A percentile compares a stretch with the other conserved stretches of the same genome.
Evolutionary conservation across 2,113 vertebrate genomes (phyloP).

Genomic region (Poecilia latipinna): DNA sequence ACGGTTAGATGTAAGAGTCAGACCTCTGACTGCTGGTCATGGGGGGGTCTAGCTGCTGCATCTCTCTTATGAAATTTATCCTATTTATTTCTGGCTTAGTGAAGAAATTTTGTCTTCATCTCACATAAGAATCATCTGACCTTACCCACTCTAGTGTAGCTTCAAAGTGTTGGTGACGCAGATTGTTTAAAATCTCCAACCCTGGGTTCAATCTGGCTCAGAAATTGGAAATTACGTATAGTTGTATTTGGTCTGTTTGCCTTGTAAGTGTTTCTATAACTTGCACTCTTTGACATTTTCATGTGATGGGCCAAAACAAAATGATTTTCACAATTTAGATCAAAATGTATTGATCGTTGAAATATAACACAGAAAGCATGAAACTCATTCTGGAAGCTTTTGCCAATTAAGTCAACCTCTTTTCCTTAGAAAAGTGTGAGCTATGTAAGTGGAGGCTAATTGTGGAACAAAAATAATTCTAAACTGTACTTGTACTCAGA

Average conservation of each 20-base stretch:
- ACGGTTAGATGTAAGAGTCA: neutral
- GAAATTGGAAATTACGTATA: neutral
- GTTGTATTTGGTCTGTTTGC: neutral
- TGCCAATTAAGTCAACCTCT: no score
- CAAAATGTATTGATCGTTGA: no score
- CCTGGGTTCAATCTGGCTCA: neutral
- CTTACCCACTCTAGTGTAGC: constrained; percentile 46
- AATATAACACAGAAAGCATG: no score
- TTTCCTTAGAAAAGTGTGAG: no score
- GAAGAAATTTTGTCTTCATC: constrained; percentile 25
- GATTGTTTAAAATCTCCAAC: constrained; percentile 5
- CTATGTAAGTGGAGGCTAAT: no score
- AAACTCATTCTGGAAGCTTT: no score
- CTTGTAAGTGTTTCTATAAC: neutral
- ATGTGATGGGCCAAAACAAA: neutral
- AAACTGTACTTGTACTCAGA: no score
- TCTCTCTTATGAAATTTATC: constrained; percentile 38
- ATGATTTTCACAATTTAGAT: neutral
- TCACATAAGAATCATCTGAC: constrained; percentile 47
- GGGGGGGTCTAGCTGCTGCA: constrained; percentile 23
- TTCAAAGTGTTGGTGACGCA: constrained; percentile 13
- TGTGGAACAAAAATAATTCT: no score
- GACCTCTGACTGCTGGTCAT: constrained; percentile 13
- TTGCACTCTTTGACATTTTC: neutral
- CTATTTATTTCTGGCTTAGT: neutral